These are phyloP conservation scores for Prionailurus bengalensis DNA, from an alignment of 2,113 vertebrate species.

Conservation along the genomic window DNA sequence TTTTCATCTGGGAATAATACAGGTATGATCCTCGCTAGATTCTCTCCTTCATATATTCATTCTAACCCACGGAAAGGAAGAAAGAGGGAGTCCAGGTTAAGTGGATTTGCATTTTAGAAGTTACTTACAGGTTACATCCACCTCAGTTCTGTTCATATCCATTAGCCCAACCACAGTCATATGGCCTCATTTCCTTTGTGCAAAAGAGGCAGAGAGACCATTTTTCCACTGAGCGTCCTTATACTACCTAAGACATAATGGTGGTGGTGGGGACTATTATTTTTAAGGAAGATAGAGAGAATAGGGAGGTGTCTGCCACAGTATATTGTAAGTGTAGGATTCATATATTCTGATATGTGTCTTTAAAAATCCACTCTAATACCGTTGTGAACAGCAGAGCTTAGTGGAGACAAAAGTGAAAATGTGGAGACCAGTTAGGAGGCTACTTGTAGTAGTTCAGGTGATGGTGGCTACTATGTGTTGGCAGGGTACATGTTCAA, in stretches of 20 bases:
- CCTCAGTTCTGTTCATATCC: not conserved
- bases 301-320: not conserved
- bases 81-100: not conserved
- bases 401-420: not conserved
- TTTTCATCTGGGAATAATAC: not conserved
- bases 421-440: not conserved
- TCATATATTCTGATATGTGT: not conserved
- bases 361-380: not conserved
- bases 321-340: not conserved
- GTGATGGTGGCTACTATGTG: not conserved
- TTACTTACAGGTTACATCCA: not conserved
- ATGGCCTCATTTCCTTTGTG: not conserved
- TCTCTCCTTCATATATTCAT: not conserved
- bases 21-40: not conserved
- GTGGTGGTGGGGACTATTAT: not conserved
- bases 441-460: not conserved
- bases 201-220: not conserved
- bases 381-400: not conserved
- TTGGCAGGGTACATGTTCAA: not conserved
- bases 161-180: not conserved
- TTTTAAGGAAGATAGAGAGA: not conserved
- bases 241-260: not conserved
- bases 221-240: not conserved
- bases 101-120: not conserved
- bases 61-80: not conserved